A percentile compares a stretch with the other conserved stretches of the same genome.
These are phyloP conservation scores for Drosophila kambysellisi DNA, from an alignment of 2,888 invertebrate species.

Conservation along the genomic window DNA sequence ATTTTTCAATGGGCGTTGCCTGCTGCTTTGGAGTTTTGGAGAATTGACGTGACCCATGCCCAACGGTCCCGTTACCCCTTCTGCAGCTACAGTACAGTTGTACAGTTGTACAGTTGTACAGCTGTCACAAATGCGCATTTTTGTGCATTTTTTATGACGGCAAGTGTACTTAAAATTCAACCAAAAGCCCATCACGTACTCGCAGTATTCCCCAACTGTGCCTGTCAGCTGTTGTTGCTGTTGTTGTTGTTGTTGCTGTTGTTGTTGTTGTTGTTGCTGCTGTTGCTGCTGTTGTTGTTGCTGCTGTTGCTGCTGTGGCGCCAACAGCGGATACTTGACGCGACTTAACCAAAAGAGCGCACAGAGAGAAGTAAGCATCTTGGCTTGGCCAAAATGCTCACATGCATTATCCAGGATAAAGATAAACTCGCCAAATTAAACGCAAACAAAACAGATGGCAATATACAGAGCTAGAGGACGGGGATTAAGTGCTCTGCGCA, in stretches of 20 bases:
- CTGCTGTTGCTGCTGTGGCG: slow-evolving; percentile 27
- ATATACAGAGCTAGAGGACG: background rate
- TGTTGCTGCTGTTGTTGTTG: background rate
- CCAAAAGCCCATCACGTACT: slow-evolving; percentile 55
- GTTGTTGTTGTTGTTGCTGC: no score
- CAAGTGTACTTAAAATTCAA: slow-evolving; percentile 64
- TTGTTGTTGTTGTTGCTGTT: no score
- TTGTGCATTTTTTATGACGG: slow-evolving; percentile 55
- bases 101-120: slow-evolving; percentile 45
- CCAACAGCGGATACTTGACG: slow-evolving; percentile 32
- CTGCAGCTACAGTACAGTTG: slow-evolving; percentile 22
- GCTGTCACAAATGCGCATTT: slow-evolving; percentile 65
- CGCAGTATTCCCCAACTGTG: slow-evolving; percentile 64
- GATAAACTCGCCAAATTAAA: slow-evolving; percentile 41
- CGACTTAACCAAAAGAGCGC: slow-evolving; percentile 62
- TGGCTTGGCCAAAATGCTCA: slow-evolving; percentile 4
- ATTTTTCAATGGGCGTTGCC: slow-evolving; percentile 12
- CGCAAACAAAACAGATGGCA: slow-evolving; percentile 14
- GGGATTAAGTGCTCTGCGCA: slow-evolving; percentile 28
- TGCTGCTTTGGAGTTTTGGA: background rate
- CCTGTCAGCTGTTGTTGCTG: slow-evolving; percentile 52
- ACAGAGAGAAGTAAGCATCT: slow-evolving; percentile 32
- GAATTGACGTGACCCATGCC: background rate
- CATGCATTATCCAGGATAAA: slow-evolving; percentile 32
- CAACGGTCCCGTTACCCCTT: background rate